Base-by-base conservation (phyloP, 2,113 vertebrate species). In the Sylvia atricapilla region DNA sequence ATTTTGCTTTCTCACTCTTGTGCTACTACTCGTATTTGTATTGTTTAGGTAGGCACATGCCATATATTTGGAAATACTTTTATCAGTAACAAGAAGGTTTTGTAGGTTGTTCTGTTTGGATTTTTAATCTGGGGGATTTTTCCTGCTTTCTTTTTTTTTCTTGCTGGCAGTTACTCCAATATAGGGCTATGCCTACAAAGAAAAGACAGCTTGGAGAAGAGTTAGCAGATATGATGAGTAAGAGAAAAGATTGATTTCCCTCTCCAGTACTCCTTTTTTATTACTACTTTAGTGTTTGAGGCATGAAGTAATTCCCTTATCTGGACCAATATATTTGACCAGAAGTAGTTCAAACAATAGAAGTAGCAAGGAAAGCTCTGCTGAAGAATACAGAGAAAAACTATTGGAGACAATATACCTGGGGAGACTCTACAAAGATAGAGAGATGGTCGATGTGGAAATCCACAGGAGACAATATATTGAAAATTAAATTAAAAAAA, bases 271-370 rank as follows among this genome's bases (percentile, higher is more conserved):
- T 72, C 44, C 35, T 60, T 72, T 73, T 68, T 92, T 94, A 94
- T 96, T 93, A 84, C 16, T 89, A 73, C 49, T 95, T 89, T 66
- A 95, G 67, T 21, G 44, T 75, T 89, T 92, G 77, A 95, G 60
- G 56, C 60, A 90, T 84, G 64, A 94, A 88, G 78, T 77, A 94
- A 97, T 94, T 94, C 87, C 60, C 84, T 92, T 69, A 76, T 50
- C 88, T 91, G 69, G 76, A 87, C 86, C 5, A 5, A 87, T 43
- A 82, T 53, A 92, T 89, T 93, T 86, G 80, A 53, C 73, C 73
- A 95, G 64, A 85, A 92, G 68, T 89, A 88, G 73, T 37, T 94
- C 60, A 86, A 95, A 86, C 93, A 83, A 92, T 44, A 86, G 43
- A 84, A 37, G 31, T 12, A 52, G 68, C 22, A 84, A 90, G 52